phyloP scores from a whole-genome alignment of 2,888 invertebrate genomes.

The Odontomyia ornata region DNA sequence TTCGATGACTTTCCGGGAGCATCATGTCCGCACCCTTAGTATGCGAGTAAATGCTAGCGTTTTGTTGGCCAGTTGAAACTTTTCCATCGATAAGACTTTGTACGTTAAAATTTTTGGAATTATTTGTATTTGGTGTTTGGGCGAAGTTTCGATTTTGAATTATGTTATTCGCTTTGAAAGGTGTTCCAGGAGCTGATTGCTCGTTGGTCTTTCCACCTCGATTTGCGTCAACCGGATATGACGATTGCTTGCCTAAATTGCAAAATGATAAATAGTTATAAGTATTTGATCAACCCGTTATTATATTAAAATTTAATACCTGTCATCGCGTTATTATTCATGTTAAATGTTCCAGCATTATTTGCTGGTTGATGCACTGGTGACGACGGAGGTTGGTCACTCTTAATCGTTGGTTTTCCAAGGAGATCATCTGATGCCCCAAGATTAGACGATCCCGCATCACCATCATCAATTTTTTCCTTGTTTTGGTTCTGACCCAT shows the following conservation, averaged over 20 bases:
- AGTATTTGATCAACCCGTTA: too few relatives aligned
- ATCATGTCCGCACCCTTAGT: conserved; percentile 17
- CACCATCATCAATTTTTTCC: conserved; percentile 75
- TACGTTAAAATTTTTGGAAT: conserved; percentile 47
- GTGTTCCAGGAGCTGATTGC: background rate
- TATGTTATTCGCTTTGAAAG: conserved; percentile 22
- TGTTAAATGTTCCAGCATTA: background rate
- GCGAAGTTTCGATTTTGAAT: conserved; percentile 8
- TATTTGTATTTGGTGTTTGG: conserved; percentile 22
- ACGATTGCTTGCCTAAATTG: conserved; percentile 1
- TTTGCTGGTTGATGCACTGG: background rate
- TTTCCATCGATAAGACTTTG: conserved; percentile 45
- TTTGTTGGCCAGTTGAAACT: conserved; percentile 16
- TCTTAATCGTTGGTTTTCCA: conserved; percentile 15
- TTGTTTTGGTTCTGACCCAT: conserved; percentile 55
- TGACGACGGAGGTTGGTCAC: conserved; percentile 41
- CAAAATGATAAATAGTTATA: background rate
- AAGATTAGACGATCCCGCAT: conserved; percentile 67
- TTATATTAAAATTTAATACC: background rate
- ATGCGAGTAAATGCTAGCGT: conserved; percentile 10
- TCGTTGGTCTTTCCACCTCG: conserved; percentile 11
- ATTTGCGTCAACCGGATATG: background rate
- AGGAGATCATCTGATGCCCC: conserved; percentile 57
- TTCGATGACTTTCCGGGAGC: background rate
- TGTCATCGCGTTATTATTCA: background rate